These are phyloP conservation scores for Tiaroga cobitis DNA, from an alignment of 2,797 vertebrate genomes.

Conservation along the genomic window DNA sequence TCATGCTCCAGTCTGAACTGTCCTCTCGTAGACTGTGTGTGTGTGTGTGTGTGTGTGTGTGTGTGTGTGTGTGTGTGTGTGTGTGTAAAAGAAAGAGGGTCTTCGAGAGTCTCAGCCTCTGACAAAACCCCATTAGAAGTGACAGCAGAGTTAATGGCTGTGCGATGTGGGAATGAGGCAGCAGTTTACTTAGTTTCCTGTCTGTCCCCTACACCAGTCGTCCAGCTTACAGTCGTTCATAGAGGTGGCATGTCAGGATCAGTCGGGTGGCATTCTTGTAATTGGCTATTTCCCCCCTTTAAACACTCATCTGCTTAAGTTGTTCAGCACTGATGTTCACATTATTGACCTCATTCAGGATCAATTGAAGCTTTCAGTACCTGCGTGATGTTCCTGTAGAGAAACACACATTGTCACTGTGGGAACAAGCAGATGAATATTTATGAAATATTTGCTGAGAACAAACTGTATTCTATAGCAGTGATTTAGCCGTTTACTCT, in stretches of 20 bases:
- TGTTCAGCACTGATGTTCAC: constrained; percentile 38
- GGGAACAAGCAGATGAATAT: neutral
- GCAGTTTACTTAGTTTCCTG: constrained; percentile 40
- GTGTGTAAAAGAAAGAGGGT: neutral
- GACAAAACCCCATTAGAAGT: constrained; percentile 51
- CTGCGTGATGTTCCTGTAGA: constrained; percentile 26
- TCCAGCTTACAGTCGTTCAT: constrained; percentile 17
- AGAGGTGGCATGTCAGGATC: constrained; percentile 39
- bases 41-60: neutral
- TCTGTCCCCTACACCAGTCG: constrained; percentile 23
- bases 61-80: neutral
- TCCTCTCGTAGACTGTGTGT: neutral
- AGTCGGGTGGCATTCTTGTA: constrained; percentile 46
- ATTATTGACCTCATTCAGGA: constrained; percentile 32
- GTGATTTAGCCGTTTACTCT: neutral
- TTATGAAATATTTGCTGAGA: neutral
- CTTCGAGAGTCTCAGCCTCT: neutral
- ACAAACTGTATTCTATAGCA: neutral
- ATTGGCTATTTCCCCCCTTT: constrained; percentile 67
- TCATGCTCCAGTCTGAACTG: neutral
- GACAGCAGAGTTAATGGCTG: constrained; percentile 58
- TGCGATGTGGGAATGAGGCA: constrained; percentile 39
- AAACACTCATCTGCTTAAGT: constrained; percentile 69
- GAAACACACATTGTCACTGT: constrained; percentile 24
- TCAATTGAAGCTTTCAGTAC: constrained; percentile 33